phyloP scores from a whole-genome alignment of 2,888 invertebrate species.

The Macropis europaea region DNA sequence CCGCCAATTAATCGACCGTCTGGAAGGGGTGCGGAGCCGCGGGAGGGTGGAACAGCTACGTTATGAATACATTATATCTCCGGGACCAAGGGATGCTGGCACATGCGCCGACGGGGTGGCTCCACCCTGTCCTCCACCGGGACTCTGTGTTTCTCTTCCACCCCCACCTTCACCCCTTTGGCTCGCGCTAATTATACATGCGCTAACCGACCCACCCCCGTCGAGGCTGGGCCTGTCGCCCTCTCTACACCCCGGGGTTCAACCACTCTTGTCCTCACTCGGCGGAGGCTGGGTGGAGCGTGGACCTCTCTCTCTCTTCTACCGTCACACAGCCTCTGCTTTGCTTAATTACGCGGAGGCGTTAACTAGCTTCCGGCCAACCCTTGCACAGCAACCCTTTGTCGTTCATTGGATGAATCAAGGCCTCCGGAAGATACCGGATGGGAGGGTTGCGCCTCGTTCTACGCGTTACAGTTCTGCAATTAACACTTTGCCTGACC shows the following conservation, averaged over 20 bases:
- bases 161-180: constrained; percentile 34
- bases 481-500: no score
- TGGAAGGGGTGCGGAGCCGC: constrained; percentile 38
- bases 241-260: constrained; percentile 59
- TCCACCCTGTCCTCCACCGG: constrained; percentile 73
- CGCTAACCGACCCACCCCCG: constrained; percentile 74
- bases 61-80: constrained; percentile 78
- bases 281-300: constrained; percentile 69
- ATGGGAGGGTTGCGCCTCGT: no score
- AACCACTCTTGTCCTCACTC: constrained; percentile 60
- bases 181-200: constrained; percentile 77
- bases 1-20: constrained; percentile 61
- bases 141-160: constrained; percentile 49
- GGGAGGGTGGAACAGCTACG: constrained; percentile 62
- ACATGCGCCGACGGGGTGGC: constrained; percentile 75
- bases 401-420: constrained; percentile 65
- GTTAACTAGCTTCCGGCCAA: constrained; percentile 75
- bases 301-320: constrained; percentile 64
- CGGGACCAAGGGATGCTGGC: constrained; percentile 75
- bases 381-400: constrained; percentile 72
- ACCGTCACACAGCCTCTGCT: constrained; percentile 58
- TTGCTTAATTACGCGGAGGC: constrained; percentile 78
- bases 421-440: no score
- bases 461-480: no score
- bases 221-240: constrained; percentile 57